A percentile compares a stretch with the other conserved stretches of the same genome.
phyloP scores from a whole-genome alignment of 2,113 vertebrate genomes.

The Microtus montanus region DNA sequence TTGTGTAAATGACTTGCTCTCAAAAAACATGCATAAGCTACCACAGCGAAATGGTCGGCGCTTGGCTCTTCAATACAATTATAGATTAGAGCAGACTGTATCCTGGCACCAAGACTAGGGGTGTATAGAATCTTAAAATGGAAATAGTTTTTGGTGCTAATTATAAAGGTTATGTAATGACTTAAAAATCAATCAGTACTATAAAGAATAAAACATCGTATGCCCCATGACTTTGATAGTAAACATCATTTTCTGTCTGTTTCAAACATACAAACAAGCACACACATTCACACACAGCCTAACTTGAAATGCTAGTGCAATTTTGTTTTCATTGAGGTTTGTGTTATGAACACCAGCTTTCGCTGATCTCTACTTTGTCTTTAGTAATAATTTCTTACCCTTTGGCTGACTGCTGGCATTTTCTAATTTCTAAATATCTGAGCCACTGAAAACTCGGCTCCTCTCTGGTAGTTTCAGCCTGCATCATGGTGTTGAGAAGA shows the following conservation, averaged over 20 bases:
- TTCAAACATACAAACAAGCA: neutral
- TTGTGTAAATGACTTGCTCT: neutral
- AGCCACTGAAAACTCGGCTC: neutral
- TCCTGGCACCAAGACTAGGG: neutral
- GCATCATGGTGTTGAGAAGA: neutral
- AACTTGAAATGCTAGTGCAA: neutral
- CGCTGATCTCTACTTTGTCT: neutral
- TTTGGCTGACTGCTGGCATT: neutral
- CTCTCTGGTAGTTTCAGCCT: neutral
- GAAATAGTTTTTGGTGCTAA: neutral
- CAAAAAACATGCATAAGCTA: neutral
- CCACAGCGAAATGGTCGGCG: slow-evolving; percentile 9
- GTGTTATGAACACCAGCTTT: neutral
- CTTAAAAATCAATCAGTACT: neutral
- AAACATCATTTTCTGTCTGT: neutral
- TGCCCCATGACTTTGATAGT: neutral
- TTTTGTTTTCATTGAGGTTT: neutral
- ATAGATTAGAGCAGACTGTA: neutral
- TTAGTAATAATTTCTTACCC: neutral
- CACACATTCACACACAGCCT: neutral
- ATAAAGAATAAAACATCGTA: neutral
- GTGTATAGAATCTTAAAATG: neutral
- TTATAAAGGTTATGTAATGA: neutral
- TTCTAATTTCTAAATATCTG: neutral
- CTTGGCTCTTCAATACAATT: neutral